A percentile compares a stretch with the other conserved stretches of the same genome.
Evolutionary conservation across 2,888 invertebrate species (phyloP).

Genomic region (Dryomyza anilis): DNA sequence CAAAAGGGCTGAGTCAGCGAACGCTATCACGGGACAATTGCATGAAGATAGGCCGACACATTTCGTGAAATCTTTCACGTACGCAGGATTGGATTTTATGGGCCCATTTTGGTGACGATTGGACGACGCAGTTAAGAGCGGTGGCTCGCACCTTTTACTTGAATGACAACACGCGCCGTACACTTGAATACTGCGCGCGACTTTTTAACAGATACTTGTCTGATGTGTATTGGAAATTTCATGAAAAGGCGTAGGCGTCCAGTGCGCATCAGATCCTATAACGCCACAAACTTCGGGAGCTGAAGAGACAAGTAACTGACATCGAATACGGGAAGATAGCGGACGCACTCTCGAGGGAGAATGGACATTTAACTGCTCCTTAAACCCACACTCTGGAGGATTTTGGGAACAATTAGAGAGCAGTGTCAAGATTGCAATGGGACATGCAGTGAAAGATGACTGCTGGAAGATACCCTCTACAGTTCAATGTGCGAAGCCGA

Average conservation of each 20-base stretch:
- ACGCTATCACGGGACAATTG: not conserved
- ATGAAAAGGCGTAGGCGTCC: constrained; percentile 14
- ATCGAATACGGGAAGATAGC: not conserved
- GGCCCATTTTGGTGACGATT: no score
- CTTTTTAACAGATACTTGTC: constrained; percentile 11
- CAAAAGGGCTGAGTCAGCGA: not conserved
- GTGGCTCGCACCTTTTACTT: not conserved
- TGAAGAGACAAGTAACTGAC: not conserved
- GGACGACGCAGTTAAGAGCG: not conserved
- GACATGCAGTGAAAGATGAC: not conserved
- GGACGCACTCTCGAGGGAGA: not conserved
- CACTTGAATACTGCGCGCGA: constrained; percentile 15
- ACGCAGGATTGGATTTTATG: not conserved
- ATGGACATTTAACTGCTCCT: constrained; percentile 24
- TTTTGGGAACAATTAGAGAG: constrained; percentile 28
- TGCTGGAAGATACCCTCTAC: constrained; percentile 18
- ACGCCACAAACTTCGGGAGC: constrained; percentile 24
- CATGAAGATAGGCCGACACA: not conserved
- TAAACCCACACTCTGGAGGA: constrained; percentile 20
- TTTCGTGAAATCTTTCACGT: not conserved
- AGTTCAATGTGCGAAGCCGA: constrained; percentile 19
- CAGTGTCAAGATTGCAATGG: no score
- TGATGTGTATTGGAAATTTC: constrained; percentile 27
- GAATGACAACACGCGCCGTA: not conserved
- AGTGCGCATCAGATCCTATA: constrained; percentile 22